Evolutionary conservation across 2,888 invertebrate genomes (phyloP).

Genomic region (Hypolimnas misippus): DNA sequence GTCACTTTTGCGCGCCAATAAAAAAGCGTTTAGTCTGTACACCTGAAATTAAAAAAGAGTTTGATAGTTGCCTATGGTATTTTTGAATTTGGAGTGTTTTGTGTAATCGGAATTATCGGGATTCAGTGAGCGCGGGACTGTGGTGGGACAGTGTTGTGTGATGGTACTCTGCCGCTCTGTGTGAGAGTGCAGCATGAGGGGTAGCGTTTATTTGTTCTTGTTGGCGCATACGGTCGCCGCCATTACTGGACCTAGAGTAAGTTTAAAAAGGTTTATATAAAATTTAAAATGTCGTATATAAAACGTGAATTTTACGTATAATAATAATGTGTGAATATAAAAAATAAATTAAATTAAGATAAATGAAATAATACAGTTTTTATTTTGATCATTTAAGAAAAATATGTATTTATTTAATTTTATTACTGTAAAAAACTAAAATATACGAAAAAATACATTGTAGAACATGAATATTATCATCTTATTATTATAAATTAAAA

Average conservation of each 20-base stretch:
- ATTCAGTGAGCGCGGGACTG: conserved; percentile 53
- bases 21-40: conserved; percentile 44
- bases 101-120: conserved; percentile 50
- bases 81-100: conserved; percentile 47
- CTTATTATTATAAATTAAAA: no score
- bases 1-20: conserved; percentile 48
- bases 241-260: conserved; percentile 79
- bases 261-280: conserved; percentile 37
- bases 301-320: background rate
- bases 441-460: no score
- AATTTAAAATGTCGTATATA: background rate
- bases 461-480: no score
- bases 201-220: conserved; percentile 69
- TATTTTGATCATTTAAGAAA: no score
- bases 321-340: no score
- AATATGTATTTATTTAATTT: no score
- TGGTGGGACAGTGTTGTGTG: conserved; percentile 65
- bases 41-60: conserved; percentile 20
- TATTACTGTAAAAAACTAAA: no score
- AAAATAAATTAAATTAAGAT: no score
- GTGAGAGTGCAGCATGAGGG: conserved; percentile 79
- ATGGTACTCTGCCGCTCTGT: conserved; percentile 78
- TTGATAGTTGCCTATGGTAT: conserved; percentile 50
- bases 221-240: conserved; percentile 79
- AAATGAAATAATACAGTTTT: no score